Base-by-base conservation (phyloP, 2,888 invertebrate genomes). In the Caenorhabditis sp. region DNA sequence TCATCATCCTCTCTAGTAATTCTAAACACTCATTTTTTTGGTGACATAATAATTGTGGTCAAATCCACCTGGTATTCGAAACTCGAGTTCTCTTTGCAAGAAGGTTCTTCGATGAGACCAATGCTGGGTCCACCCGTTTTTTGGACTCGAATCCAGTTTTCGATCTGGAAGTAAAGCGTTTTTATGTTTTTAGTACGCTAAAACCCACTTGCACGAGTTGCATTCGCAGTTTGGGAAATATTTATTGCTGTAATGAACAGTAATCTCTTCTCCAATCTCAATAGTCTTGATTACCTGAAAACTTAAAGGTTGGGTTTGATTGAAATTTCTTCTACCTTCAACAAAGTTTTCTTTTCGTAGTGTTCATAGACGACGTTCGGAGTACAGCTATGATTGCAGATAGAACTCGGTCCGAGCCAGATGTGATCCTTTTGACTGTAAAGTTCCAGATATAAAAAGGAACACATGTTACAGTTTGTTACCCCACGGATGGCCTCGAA, bases 361-460 rank as follows among this genome's bases (percentile, higher is more conserved):
- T 16, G 14, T 26, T 44, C 24, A 44, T 24, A 70, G 6, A 2
- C n/a, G 2, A 61, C 63, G 51, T 73, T 73, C 1, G 61, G 35
- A 4, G 51, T 26, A 24, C 73, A 73, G 26, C 19, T 22, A n/a
- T 73, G 73, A 41, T 73, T 73, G 7, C 22, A 35, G 14, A 73
- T 59, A 7, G 63, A 49, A 49, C 49, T 22, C 0, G 73, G 61
- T 0, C 73, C 73, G 2, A 73, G 16, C 73, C 73, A 72, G 6
- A 73, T 5, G 6, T 26, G 10, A 1, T 61, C 51, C 22, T 68
- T 68, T 19, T 24, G 31, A 6, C 49, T 49, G 24, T 8, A 58
- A 44, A 44, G 26, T 31, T 22, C 0, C 16, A 1, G 5, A 19
- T 47, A n/a, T n/a, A n/a, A n/a, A n/a, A n/a, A 12, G 8, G n/a